These are phyloP conservation scores for Odontamblyopus lacepedii DNA, from an alignment of 2,797 vertebrate species.

Conservation along the genomic window DNA sequence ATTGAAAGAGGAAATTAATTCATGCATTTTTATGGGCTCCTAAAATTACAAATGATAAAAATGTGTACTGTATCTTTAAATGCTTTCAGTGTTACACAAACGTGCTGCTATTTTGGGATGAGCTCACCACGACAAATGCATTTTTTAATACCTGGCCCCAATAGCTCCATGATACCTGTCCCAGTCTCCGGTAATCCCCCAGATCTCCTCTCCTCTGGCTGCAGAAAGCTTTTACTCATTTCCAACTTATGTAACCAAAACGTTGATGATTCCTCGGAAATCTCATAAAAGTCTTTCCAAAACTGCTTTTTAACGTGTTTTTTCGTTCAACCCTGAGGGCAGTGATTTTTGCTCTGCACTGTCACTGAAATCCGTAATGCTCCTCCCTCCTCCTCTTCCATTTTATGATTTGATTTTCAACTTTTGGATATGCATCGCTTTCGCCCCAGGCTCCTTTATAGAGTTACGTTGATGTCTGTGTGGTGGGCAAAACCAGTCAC, in stretches of 20 bases:
- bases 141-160: constrained; percentile 56
- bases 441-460: constrained; percentile 46
- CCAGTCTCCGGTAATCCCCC: constrained; percentile 44
- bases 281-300: constrained; percentile 58
- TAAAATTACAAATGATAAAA: not conserved
- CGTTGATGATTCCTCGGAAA: constrained; percentile 60
- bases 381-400: constrained; percentile 37
- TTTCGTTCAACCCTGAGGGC: constrained; percentile 43
- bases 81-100: constrained; percentile 44
- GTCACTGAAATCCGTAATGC: constrained; percentile 47
- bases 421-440: constrained; percentile 49
- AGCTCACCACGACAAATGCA: constrained; percentile 45
- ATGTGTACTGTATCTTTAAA: constrained; percentile 25
- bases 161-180: constrained; percentile 57
- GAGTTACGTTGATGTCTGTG: constrained; percentile 44
- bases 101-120: constrained; percentile 39
- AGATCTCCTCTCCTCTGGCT: constrained; percentile 37
- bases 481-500: constrained; percentile 18
- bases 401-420: constrained; percentile 51
- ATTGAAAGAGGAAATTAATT: no score
- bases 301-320: constrained; percentile 35
- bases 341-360: constrained; percentile 49
- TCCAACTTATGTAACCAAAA: constrained; percentile 55
- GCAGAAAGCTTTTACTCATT: constrained; percentile 44
- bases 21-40: not conserved